These are phyloP conservation scores for Anadara kagoshimensis DNA, from an alignment of 1,140 invertebrate species.

Conservation along the genomic window DNA sequence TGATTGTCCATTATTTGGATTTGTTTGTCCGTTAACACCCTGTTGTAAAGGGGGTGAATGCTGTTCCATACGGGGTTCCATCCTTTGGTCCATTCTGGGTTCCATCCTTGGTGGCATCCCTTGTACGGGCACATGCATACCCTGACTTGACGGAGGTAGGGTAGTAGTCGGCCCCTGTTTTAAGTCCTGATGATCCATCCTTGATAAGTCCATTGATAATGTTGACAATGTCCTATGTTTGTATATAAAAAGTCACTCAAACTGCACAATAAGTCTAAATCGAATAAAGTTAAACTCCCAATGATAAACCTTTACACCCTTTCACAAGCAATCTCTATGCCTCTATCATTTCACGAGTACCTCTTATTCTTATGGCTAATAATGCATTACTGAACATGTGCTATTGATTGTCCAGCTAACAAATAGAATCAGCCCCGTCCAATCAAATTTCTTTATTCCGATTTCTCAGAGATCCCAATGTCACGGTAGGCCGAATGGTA, in stretches of 20 bases:
- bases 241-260: slow-evolving; percentile 17
- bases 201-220: neutral
- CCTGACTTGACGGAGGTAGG: slow-evolving; percentile 35
- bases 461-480: slow-evolving; percentile 30
- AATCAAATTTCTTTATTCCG: slow-evolving; percentile 42
- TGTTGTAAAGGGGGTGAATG: slow-evolving; percentile 28
- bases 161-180: slow-evolving; percentile 22
- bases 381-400: slow-evolving; percentile 40
- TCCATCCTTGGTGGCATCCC: neutral
- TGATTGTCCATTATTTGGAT: slow-evolving; percentile 25
- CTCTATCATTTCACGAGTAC: slow-evolving; percentile 36
- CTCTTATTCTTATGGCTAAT: slow-evolving; percentile 49
- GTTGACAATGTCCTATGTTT: neutral
- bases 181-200: slow-evolving; percentile 5
- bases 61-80: slow-evolving; percentile 15
- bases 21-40: slow-evolving; percentile 14
- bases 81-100: slow-evolving; percentile 18
- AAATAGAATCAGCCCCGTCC: slow-evolving; percentile 38
- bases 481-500: slow-evolving; percentile 10
- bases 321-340: slow-evolving; percentile 39
- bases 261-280: slow-evolving; percentile 33
- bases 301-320: slow-evolving; percentile 42
- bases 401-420: slow-evolving; percentile 44
- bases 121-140: slow-evolving; percentile 40
- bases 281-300: slow-evolving; percentile 27